Percentiles rank a stretch among this genome's conserved stretches.
Conservation (phyloP, 2,797 vertebrate genomes). For the Perodicticus potto region DNA sequence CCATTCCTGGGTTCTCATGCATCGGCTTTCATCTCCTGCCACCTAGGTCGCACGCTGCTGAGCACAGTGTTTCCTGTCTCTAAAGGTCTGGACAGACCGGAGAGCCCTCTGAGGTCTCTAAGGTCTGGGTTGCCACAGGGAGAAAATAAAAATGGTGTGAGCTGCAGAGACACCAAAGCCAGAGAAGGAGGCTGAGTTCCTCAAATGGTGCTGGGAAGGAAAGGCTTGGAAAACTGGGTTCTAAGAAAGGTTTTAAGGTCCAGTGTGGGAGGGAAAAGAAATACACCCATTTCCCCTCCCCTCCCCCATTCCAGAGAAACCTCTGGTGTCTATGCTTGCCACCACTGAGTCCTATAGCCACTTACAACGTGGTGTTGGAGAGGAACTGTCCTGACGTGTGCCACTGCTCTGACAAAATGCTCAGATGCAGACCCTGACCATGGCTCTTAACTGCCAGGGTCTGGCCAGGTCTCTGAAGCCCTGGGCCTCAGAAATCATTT, state of each 20-base stretch:
- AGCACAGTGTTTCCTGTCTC: not conserved
- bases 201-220: not conserved
- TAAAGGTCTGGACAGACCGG: not conserved
- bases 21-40: too few species aligned
- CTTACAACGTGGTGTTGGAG: not conserved
- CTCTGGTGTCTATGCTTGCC: not conserved
- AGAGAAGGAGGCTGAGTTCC: not conserved
- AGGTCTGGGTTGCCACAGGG: not conserved
- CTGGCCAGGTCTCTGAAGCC: not conserved
- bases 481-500: too few species aligned
- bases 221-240: not conserved
- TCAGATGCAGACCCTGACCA: rapidly evolving
- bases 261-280: not conserved
- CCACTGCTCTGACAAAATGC: rapidly evolving
- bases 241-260: not conserved
- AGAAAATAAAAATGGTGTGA: too few species aligned
- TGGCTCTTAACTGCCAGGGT: not conserved
- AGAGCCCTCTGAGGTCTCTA: not conserved
- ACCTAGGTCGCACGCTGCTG: too few species aligned
- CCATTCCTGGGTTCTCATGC: too few species aligned
- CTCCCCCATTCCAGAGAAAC: not conserved
- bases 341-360: not conserved
- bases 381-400: rapidly evolving
- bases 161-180: not conserved
- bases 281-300: not conserved